Percentiles rank a stretch among this genome's conserved stretches.
Conservation (phyloP, 53 echinoderm and acorn worm genomes). For the Henricia sp. region DNA sequence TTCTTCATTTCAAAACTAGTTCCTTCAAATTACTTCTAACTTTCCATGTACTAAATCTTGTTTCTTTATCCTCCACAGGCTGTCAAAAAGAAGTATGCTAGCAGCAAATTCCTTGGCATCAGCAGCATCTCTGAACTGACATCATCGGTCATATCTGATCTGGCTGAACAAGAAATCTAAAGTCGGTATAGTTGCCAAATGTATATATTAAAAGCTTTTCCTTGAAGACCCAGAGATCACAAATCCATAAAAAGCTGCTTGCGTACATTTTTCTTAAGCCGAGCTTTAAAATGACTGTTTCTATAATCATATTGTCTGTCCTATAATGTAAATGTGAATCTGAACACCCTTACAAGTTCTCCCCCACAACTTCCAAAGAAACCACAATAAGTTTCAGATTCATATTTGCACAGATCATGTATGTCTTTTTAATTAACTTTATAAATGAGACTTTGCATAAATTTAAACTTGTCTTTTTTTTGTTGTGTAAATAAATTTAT, state of each 20-base stretch:
- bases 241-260: not conserved
- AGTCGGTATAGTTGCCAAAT: not conserved
- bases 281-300: not conserved
- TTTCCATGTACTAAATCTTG: too few species aligned
- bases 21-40: too few species aligned
- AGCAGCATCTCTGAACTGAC: slow-evolving; percentile 74
- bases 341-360: too few species aligned
- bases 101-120: slow-evolving; percentile 91
- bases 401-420: too few species aligned
- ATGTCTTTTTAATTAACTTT: too few species aligned
- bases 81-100: slow-evolving; percentile 86
- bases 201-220: slow-evolving; percentile 9
- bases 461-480: too few species aligned
- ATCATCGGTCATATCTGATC: slow-evolving; percentile 57
- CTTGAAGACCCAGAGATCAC: not conserved
- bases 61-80: slow-evolving; percentile 71
- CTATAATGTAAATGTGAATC: too few species aligned
- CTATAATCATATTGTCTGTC: not conserved
- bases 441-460: too few species aligned
- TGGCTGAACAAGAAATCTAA: slow-evolving; percentile 42
- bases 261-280: not conserved
- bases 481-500: too few species aligned
- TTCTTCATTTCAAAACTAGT: too few species aligned
- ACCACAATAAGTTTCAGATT: too few species aligned
- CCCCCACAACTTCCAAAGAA: too few species aligned